A percentile compares a stretch with the other conserved stretches of the same genome.
phyloP scores from a whole-genome alignment of 2,797 vertebrate species.

The Eutrigla gurnardus region DNA sequence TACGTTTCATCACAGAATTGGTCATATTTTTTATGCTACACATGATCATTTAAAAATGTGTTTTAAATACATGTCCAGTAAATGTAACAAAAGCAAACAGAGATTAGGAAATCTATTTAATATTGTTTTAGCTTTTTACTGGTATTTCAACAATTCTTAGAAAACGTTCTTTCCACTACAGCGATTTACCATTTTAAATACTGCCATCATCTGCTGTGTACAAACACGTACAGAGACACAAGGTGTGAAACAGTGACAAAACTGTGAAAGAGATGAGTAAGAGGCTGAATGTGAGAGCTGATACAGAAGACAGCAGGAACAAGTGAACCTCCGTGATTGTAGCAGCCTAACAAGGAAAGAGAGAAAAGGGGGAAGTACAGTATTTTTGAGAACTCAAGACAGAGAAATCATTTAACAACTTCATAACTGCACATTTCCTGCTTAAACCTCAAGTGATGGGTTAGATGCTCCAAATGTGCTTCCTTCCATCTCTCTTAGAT shows the following conservation, averaged over 20 bases:
- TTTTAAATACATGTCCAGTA: not conserved
- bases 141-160: constrained; percentile 38
- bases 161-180: constrained; percentile 70
- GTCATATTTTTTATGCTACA: not conserved
- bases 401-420: not conserved
- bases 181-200: constrained; percentile 22
- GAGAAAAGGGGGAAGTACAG: constrained; percentile 4
- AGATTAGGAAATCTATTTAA: not conserved
- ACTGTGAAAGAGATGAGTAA: not conserved
- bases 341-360: not conserved
- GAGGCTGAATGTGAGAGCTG: constrained; percentile 4
- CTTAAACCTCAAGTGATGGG: not conserved
- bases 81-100: not conserved
- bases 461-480: not conserved
- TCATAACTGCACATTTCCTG: constrained; percentile 4
- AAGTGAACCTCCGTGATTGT: not conserved
- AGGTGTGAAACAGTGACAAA: constrained; percentile 3
- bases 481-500: not conserved
- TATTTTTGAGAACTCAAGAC: constrained; percentile 14
- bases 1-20: not conserved
- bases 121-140: constrained; percentile 29
- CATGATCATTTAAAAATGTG: not conserved
- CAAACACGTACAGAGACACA: constrained; percentile 20
- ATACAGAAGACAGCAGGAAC: constrained; percentile 13
- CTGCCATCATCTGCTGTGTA: constrained; percentile 17